Base-by-base conservation (phyloP, 2,797 vertebrate species). In the Kryptopterus vitreolus region DNA sequence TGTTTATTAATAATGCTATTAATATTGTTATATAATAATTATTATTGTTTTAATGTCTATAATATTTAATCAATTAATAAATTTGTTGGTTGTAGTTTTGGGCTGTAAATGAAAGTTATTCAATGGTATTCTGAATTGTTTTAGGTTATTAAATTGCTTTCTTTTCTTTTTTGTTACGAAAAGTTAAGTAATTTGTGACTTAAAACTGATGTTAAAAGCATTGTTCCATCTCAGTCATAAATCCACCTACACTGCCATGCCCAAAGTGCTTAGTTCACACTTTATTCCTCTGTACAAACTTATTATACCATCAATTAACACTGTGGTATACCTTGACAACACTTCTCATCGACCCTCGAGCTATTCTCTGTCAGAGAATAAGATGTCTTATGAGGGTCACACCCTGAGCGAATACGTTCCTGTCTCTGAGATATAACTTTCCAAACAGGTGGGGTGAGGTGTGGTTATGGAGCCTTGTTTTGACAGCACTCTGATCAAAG, bases 241-340 rank as follows among this genome's bases (percentile, higher is more conserved):
- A 63, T 72, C 43, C 68, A 26, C 33, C 16, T 77, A 46, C 65
- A 22, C 71, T 38, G 72, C 46, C 33, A 58, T 29, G n/a, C 72
- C 66, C 62, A 65, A 29, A 81, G 55, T n/a, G 20, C 22, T n/a
- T 50, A 63, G 50, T 71, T 46, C 76, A 78, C 75, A 82, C 63
- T 55, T 75, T 65, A 53, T 62, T 57, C 4, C 50, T 38, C 13
- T 77, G 59, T 63, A 74, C 71, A 81, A 83, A 82, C 63, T 79
- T 78, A 85, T 87, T 80, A 87, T 82, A 75, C 80, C 65, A 69
- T 80, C 58, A 33, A 43, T 69, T 16, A 81, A 15, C 76, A 57
- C 31, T 15, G 57, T 70, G 71, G 15, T 29, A 55, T 38, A 78
- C 62, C 3, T 13, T 48, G 70, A 75, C 61, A 53, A 58, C 15